Base-by-base conservation (phyloP, 2,797 vertebrate species). In the Clarias fuscus region DNA sequence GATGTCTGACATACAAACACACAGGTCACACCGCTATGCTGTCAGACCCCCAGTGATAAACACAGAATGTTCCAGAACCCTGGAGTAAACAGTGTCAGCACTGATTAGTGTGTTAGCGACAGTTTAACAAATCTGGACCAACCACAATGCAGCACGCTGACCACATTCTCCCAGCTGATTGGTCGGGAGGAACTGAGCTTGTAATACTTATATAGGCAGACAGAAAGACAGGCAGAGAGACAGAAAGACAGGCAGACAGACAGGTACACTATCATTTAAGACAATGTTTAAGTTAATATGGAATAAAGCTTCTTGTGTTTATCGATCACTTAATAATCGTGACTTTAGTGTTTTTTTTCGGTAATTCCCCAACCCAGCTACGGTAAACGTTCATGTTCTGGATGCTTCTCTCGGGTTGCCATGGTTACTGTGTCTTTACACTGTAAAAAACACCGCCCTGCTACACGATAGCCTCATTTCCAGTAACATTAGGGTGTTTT, bases 1-100 rank as follows among this genome's bases (percentile, higher is more conserved):
- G 58, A 73, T 7, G 59, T 72, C 68, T 53, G 68, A 84, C 67
- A 85, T 65, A 86, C 77, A 86, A 88, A 88, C 85, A 75, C 76
- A 62, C n/a, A 22, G 81, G 76, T 33, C 56, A 22, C 7, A 77
- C 11, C 58, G 58, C 43, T 14, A 30, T 15, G 53, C 18, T 30
- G 76, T 84, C 81, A 82, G 58, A 58, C 67, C 18, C 18, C 20
- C 71, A 67, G 27, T 78, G 65, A 88, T 86, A 65, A 85, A 88
- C 84, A 58, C 17, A 43, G 30, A 86, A 64, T 13, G 40, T 82
- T 89, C 84, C 84, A 76, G 75, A 88, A 86, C 15, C 8, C 30
- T 59, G 43, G 76, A 33, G 48, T 78, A 80, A 87, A 88, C 73
- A 85, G 30, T 80, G 80, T 85, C 89, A 87, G 37, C 61, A 20